Evolutionary conservation across 53 echinoderm and acorn worm species (phyloP), one percentile per base, ranked within the genome.

Genomic region (Luidia sarsii): DNA sequence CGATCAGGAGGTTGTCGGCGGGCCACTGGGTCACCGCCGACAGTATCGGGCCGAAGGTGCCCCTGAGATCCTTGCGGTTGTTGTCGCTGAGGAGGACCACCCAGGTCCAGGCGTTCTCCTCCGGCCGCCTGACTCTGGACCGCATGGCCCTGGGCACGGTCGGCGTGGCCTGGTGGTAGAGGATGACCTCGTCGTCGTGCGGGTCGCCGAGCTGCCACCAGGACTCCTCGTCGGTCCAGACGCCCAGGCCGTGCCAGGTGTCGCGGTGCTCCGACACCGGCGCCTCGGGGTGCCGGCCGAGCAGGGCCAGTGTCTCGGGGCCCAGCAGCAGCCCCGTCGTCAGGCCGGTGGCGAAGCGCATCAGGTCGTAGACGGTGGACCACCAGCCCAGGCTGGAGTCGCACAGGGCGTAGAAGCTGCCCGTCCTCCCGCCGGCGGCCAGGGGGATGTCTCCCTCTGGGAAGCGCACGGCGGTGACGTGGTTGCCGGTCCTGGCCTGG

Each of bases 171-270:
- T 81, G 75, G 39, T 99, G 91, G 69, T 57, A 94, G 49, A 99
- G 55, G 37, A 99, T 60, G 30, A 99, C 86, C 69, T 99, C 99
- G 52, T 99, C 89, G 67, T 91, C 91, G 46, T 94, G 89, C 18
- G 90, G 71, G 77, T 99, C 99, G 20, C 91, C 99, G 0, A 81
- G 66, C 70, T 99, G 94, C 99, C 99, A 99, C 99, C 99, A 99
- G 0, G 89, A 46, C 4, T 84, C 84, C 53, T 91, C 80, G 28
- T 81, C 65, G 11, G 84, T 89, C 30, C 77, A 77, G 7, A 99
- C 77, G 22, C 99, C 99, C 50, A 91, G 71, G 36, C 99, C 99
- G 41, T 94, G 91, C 99, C 99, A 99, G 18, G 89, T 88, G 32
- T 91, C 82, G 21, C 88, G 84, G 52, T 99, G 94, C 29, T 94